phyloP scores from a whole-genome alignment of 2,797 vertebrate species.

The Mus spretus region DNA sequence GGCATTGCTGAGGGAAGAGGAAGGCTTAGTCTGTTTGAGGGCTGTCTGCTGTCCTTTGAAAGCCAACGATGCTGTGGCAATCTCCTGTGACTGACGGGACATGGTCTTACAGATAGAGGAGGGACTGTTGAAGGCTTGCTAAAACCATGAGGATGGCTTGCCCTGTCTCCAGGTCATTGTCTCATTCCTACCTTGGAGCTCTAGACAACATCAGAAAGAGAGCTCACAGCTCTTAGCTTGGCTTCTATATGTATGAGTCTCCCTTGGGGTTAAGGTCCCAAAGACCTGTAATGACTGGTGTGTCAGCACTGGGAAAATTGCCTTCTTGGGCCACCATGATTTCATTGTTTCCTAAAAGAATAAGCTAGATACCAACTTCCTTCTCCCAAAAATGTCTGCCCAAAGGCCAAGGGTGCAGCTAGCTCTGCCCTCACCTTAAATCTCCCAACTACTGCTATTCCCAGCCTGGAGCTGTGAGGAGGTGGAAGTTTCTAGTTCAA shows the following conservation, averaged over 20 bases:
- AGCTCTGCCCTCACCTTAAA: not conserved
- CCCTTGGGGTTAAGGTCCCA: not conserved
- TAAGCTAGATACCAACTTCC: not conserved
- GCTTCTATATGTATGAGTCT: not conserved
- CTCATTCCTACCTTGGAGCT: not conserved
- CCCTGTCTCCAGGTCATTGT: not conserved
- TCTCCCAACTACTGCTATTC: not conserved
- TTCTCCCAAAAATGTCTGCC: not conserved
- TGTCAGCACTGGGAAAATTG: not conserved
- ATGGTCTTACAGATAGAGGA: not conserved
- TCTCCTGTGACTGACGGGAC: not conserved
- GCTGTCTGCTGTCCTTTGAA: not conserved
- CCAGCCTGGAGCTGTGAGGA: not conserved
- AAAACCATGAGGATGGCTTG: not conserved
- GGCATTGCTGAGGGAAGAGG: not conserved
- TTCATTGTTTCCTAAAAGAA: constrained; percentile 5
- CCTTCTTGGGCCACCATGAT: not conserved
- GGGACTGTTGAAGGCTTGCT: not conserved
- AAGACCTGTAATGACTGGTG: not conserved
- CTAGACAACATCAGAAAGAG: constrained; percentile 9
- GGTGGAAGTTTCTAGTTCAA: not conserved
- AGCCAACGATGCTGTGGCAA: not conserved
- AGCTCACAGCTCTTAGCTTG: not conserved
- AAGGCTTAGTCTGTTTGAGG: not conserved
- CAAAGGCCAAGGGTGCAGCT: not conserved